Base-by-base conservation (phyloP, 2,113 vertebrate species). In the Nibea albiflora region DNA sequence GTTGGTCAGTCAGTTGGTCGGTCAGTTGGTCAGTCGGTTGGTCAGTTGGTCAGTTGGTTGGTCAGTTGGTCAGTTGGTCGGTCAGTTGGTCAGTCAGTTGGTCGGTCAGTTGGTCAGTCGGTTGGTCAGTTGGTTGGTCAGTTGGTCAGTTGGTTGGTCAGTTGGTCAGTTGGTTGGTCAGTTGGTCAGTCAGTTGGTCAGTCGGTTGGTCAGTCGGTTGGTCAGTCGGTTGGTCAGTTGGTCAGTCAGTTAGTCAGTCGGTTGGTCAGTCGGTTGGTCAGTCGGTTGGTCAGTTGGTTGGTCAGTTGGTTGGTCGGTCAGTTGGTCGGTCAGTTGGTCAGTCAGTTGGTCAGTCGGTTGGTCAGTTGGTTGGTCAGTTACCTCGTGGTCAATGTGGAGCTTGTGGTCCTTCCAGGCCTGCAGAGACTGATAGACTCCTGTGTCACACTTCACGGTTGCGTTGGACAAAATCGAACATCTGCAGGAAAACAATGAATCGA, bases 371-470 rank as follows among this genome's bases (percentile, higher is more conserved):
- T 16, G 44, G 83, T 90, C 81, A 26, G 58, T 72, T 73, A 98
- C 98, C 96, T 99, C 97, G 0, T 99, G 97, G 93, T 99, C 98
- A 4, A 99, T 97, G 85, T 98, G 97, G 66, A 99, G 94, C 81
- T 98, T 98, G 92, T 99, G 98, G 88, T 99, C 98, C 85, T 98
- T 99, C 98, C 98, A 99, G 31, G 98, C 98, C 90, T 98, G 98
- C 76, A 99, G 94, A 12, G 97, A 97, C 88, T 95, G 95, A 84
- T 99, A 99, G 2, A 99, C 91, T 56, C 97, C 96, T 1, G 94
- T 92, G 72, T 99, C 98, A 64, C 98, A 99, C 78, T 96, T 96
- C 58, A 99, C 96, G 0, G 97, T 96, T 24, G 97, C 95, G 0
- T 99, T 99, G 65, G 97, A 93, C 56, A 99, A 92, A 79, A 99